These are phyloP conservation scores for Tethea ocularis DNA, from an alignment of 2,888 invertebrate species.

Conservation along the genomic window DNA sequence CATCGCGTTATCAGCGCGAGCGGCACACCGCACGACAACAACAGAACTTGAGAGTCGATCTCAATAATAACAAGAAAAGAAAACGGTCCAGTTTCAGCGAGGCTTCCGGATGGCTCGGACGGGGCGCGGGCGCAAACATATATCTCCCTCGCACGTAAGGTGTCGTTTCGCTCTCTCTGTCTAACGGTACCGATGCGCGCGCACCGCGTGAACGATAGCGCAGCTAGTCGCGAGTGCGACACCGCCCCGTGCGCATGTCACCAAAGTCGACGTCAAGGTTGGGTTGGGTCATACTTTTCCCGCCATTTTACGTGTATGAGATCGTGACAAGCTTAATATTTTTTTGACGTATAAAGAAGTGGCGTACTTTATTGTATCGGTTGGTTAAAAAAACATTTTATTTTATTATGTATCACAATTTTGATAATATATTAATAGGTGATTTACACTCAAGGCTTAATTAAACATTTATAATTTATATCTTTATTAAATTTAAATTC, in stretches of 20 bases:
- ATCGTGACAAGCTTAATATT: conserved; percentile 32
- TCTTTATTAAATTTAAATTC: too few species aligned
- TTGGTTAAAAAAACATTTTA: background rate
- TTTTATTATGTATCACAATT: background rate
- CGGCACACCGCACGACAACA: conserved; percentile 80
- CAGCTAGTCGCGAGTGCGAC: conserved; percentile 75
- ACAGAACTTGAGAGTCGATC: conserved; percentile 82
- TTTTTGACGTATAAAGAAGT: background rate
- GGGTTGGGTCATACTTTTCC: conserved; percentile 36
- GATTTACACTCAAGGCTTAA: background rate
- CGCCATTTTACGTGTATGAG: conserved; percentile 58
- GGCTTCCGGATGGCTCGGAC: conserved; percentile 82
- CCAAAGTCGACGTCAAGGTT: conserved; percentile 4
- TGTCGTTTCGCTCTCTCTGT: conserved; percentile 66
- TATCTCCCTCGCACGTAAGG: conserved; percentile 62
- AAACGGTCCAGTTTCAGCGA: conserved; percentile 84
- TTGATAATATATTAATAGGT: background rate
- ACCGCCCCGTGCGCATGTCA: conserved; percentile 56
- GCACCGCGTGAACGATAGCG: conserved; percentile 71
- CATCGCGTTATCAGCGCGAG: conserved; percentile 83
- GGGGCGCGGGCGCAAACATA: conserved; percentile 63
- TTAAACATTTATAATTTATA: too few species aligned
- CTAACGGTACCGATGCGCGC: conserved; percentile 73
- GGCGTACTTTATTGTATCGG: background rate
- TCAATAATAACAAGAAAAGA: conserved; percentile 84